Base-by-base conservation (phyloP, 2,888 invertebrate genomes). In the Diarsia dahlii region DNA sequence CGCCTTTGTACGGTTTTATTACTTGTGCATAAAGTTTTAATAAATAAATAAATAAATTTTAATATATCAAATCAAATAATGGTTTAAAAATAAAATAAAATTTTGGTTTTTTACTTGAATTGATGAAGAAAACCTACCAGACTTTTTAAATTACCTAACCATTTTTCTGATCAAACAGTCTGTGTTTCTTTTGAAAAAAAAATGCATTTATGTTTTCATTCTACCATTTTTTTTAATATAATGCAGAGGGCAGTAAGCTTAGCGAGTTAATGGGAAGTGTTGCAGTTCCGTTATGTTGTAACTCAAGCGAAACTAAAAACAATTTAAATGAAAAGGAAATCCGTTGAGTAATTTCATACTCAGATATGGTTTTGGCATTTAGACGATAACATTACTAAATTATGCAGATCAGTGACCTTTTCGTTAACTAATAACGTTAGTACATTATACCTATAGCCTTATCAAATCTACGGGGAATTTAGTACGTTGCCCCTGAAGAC, bases 251-350 rank as follows among this genome's bases (percentile, higher is more conserved):
- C 8, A 39, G 39, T 39, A 39, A 39, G 39, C 39, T 39, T 6
- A 5, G 39, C 39, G 39, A 39, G 39, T 39, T 39, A 1, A 39
- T 39, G 8, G 46, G 39, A 65, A 69, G 64, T 60, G n/a, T n/a
- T 81, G 64, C 50, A 60, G 48, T 65, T 76, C 68, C 20, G 23
- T 58, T 60, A 48, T 28, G 28, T n/a, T n/a, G n/a, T 81, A 54
- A 76, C 67, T 48, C n/a, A 65, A 68, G 58, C n/a, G 18, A 45
- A 45, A 56, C 39, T 74, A 28, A 74, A 54, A 54, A 34, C 48
- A 81, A 75, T 74, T 63, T 66, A 34, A 65, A 60, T 81, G 39
- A 76, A 60, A 60, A 54, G 58, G 52, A 76, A 65, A 54, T 81
- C 48, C 68, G 68, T 20, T 39, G 15, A 15, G 45, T 8, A 48